phyloP scores from a whole-genome alignment of 2,888 invertebrate species.

The Nemotelus pantherinus region DNA sequence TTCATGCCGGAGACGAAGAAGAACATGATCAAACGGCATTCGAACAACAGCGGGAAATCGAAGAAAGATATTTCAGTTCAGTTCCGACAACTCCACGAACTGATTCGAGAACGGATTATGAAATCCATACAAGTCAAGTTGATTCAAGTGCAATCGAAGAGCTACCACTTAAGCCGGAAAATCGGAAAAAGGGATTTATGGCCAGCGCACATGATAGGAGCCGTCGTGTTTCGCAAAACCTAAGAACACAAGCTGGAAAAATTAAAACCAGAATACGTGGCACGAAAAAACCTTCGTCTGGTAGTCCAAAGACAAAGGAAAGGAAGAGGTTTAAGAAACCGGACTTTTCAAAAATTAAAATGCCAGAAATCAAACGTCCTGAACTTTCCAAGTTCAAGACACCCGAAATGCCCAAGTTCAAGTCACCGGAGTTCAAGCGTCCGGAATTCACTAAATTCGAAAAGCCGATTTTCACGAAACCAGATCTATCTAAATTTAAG shows the following conservation, averaged over 20 bases:
- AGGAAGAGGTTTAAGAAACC: slow-evolving; percentile 62
- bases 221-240: slow-evolving; percentile 71
- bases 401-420: slow-evolving; percentile 67
- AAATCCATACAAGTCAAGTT: slow-evolving; percentile 74
- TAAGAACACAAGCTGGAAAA: slow-evolving; percentile 77
- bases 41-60: slow-evolving; percentile 71
- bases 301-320: slow-evolving; percentile 62
- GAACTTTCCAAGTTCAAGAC: slow-evolving; percentile 54
- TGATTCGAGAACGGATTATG: slow-evolving; percentile 73
- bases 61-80: slow-evolving; percentile 71
- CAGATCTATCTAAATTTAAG: slow-evolving; percentile 63
- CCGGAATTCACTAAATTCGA: slow-evolving; percentile 43
- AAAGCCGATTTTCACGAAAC: slow-evolving; percentile 38
- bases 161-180: slow-evolving; percentile 70
- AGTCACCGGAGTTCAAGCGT: slow-evolving; percentile 56
- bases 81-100: slow-evolving; percentile 67
- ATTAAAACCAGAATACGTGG: slow-evolving; percentile 74
- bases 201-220: slow-evolving; percentile 67
- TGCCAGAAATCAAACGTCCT: slow-evolving; percentile 62
- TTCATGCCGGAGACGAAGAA: slow-evolving; percentile 62
- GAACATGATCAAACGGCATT: slow-evolving; percentile 68
- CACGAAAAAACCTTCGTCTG: slow-evolving; percentile 67
- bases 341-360: slow-evolving; percentile 64
- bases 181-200: slow-evolving; percentile 66
- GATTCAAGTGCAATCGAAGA: slow-evolving; percentile 75